phyloP scores from a whole-genome alignment of 2,797 vertebrate genomes.

The Phrynocephalus forsythii region DNA sequence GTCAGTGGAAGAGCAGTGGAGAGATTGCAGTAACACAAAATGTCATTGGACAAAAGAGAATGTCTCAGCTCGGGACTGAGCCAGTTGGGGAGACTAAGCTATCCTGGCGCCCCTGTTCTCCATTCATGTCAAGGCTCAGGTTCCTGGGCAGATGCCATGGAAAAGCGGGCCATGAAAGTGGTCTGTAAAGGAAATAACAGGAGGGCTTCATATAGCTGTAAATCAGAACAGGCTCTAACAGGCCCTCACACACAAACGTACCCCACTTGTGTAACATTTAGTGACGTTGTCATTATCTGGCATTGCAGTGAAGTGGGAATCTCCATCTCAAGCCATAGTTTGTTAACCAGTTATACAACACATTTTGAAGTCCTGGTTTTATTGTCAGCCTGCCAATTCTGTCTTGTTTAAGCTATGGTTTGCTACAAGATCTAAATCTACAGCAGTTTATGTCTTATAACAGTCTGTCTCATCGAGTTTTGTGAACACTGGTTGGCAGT shows the following conservation, averaged over 20 bases:
- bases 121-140: constrained; percentile 63
- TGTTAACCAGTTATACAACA: neutral
- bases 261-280: neutral
- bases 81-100: constrained; percentile 59
- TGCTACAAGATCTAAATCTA: neutral
- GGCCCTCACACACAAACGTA: constrained; percentile 37
- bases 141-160: constrained; percentile 56
- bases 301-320: neutral
- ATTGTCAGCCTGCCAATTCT: neutral
- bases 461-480: too few relatives aligned
- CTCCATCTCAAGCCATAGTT: neutral
- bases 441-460: neutral
- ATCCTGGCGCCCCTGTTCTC: constrained; percentile 59
- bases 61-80: constrained; percentile 48
- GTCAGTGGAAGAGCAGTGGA: constrained; percentile 42
- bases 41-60: constrained; percentile 48
- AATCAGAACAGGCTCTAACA: constrained; percentile 7
- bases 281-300: neutral
- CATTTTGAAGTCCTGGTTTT: neutral
- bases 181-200: constrained; percentile 64
- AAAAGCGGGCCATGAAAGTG: constrained; percentile 53
- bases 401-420: neutral
- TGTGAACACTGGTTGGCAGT: neutral
- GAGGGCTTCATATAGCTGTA: constrained; percentile 45
- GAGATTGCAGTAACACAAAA: neutral